Base-by-base conservation (phyloP, 2,113 vertebrate species). In the Bolborhynchus lineola region DNA sequence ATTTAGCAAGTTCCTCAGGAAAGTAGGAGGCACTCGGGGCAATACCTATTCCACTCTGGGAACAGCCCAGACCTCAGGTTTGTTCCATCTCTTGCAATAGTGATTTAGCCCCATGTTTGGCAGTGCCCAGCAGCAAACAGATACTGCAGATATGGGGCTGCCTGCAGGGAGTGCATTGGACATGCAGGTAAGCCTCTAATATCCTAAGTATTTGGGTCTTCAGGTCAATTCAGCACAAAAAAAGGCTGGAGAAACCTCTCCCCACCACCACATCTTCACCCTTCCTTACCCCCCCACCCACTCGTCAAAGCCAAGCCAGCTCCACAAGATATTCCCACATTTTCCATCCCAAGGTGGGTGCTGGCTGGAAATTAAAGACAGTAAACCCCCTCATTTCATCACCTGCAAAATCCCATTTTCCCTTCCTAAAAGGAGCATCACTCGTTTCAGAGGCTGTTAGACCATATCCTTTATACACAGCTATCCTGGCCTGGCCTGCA, bases 121-220 rank as follows among this genome's bases (percentile, higher is more conserved):
- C 52, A 67, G 50, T 3, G 41, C 19, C 60, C 77, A 42, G 55
- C 20, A 9, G 57, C 57, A 59, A 15, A 59, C 33, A 59, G 21
- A 59, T 39, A 25, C 52, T 39, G 50, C 90, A 35, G 55, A 8
- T 46, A 57, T 7, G 0, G 72, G n/a, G 19, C 28, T 82, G 76
- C 49, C 44, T 18, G 29, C 1, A 4, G 47, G 33, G 20, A 75
- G 7, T 55, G 21, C 0, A 0, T 39, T 39, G 23, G 20, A 12
- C 37, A 6, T 2, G 16, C 67, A 55, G 3, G 2, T 24, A 62
- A 81, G 17, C 33, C 28, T 77, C 60, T 75, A 20, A 50, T 4
- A 33, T 5, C 7, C 55, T 3, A 3, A 23, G 6, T 6, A 53
- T 9, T 29, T 2, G 0, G 28, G 69, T 89, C 46, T 67, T 49